Base-by-base conservation (phyloP, 2,797 vertebrate genomes). In the Pitangus sulphuratus region DNA sequence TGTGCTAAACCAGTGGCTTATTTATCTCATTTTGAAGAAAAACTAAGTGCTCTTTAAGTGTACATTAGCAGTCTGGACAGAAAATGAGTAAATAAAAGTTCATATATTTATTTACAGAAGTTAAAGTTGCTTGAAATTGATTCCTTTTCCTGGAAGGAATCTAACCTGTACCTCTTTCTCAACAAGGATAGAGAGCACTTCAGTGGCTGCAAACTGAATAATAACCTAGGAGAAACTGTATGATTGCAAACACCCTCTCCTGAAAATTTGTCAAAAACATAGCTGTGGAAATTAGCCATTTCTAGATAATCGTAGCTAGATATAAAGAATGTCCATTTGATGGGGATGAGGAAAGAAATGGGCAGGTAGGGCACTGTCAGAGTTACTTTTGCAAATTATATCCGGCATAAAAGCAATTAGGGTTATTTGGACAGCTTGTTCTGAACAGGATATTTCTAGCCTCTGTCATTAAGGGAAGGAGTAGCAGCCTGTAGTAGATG, bases 271-370 rank as follows among this genome's bases (percentile, higher is more conserved):
- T 87, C 71, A 91, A 64, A 89, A 81, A 20, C 45, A 20, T 77
- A 68, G 53, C 68, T 75, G 48, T 81, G 56, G 68, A 93, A 92
- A 91, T 84, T 71, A 83, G 33, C 79, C 85, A 53, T 89, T 92
- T 93, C 72, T 93, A 68, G n/a, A 19, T 95, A 95, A 94, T 89
- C 82, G 50, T 87, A 83, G 22, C 20, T 91, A 81, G 53, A 84
- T 83, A 84, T 57, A 61, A 91, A 61, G 57, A 50, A 57, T 44
- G 69, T 85, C 69, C 81, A 6, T 92, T 90, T 84, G 86, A 89
- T 54, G 44, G 76, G 51, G 68, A 68, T 91, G 65, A 89, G 45
- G 53, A 53, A 95, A 85, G 78, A 91, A 96, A 75, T 31, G 53
- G 45, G 45, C n/a, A 80, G 84, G 72, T 87, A 85, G 50, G 48